Evolutionary conservation across 2,888 invertebrate genomes (phyloP).

Genomic region (Calliopum simillimum): DNA sequence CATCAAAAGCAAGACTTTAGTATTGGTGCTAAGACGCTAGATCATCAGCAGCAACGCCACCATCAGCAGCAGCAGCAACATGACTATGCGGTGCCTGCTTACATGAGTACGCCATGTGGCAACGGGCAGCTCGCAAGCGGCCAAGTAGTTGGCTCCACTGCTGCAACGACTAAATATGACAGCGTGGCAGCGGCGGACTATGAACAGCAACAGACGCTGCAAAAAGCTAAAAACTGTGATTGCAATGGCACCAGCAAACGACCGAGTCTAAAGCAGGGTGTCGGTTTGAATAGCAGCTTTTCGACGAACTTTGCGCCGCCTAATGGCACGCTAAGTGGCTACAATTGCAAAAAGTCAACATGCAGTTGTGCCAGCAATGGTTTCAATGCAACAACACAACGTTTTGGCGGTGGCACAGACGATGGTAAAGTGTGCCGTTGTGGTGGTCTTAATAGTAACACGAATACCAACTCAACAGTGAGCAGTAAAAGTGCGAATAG

Average conservation of each 20-base stretch:
- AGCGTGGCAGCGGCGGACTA: constrained; percentile 62
- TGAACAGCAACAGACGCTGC: constrained; percentile 53
- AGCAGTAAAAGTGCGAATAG: constrained; percentile 49
- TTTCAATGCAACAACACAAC: constrained; percentile 33
- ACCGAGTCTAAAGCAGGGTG: constrained; percentile 23
- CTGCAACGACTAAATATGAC: constrained; percentile 53
- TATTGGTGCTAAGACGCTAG: constrained; percentile 58
- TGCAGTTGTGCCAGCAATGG: constrained; percentile 51
- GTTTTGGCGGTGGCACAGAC: constrained; percentile 35
- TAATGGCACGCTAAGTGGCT: constrained; percentile 47
- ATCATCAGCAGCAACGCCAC: constrained; percentile 58
- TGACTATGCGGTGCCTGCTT: constrained; percentile 66
- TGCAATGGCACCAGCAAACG: constrained; percentile 51
- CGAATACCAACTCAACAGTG: neutral
- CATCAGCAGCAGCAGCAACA: constrained; percentile 64
- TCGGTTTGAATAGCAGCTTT: constrained; percentile 58
- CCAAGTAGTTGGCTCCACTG: constrained; percentile 16
- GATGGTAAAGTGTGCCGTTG: constrained; percentile 46
- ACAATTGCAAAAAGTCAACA: constrained; percentile 61
- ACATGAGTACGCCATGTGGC: constrained; percentile 48
- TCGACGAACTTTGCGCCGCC: constrained; percentile 62
- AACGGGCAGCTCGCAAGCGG: constrained; percentile 51
- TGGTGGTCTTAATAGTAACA: constrained; percentile 20
- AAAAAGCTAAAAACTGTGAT: constrained; percentile 52
- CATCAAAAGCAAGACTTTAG: constrained; percentile 46